A percentile compares a stretch with the other conserved stretches of the same genome.
phyloP scores from a whole-genome alignment of 2,797 vertebrate genomes.

The Anabas testudineus region DNA sequence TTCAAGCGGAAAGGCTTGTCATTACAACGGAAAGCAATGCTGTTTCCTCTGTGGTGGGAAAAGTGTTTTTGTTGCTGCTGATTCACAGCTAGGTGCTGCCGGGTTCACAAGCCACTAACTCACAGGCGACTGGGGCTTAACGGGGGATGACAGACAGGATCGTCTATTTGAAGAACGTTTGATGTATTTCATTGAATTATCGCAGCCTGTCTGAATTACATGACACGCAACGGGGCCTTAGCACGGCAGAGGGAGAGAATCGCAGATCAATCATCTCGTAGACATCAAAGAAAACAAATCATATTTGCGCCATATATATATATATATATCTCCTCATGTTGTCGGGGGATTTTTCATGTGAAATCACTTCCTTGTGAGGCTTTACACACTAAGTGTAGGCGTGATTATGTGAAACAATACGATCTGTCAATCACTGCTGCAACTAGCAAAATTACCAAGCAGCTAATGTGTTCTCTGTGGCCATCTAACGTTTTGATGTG shows the following conservation, averaged over 20 bases:
- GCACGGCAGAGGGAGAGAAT: slow-evolving; percentile 5
- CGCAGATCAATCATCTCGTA: slow-evolving; percentile 55
- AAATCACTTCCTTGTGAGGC: slow-evolving; percentile 24
- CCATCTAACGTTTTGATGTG: slow-evolving; percentile 64
- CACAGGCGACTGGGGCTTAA: slow-evolving; percentile 41
- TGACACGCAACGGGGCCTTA: slow-evolving; percentile 34
- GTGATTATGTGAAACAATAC: slow-evolving; percentile 46
- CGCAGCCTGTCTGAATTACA: slow-evolving; percentile 50
- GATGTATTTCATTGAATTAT: slow-evolving; percentile 66
- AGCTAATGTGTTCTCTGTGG: slow-evolving; percentile 49
- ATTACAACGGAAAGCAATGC: slow-evolving; percentile 35
- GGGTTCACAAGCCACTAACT: slow-evolving; percentile 54
- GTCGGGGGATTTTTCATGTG: slow-evolving; percentile 41
- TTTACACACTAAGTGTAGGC: background rate
- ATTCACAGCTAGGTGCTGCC: slow-evolving; percentile 28
- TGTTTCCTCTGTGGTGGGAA: slow-evolving; percentile 36
- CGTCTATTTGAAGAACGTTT: slow-evolving; percentile 48
- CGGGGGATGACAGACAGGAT: slow-evolving; percentile 38
- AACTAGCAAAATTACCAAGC: slow-evolving; percentile 39
- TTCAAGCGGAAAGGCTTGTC: slow-evolving; percentile 43
- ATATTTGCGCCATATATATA: slow-evolving; percentile 14
- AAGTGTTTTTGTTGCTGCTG: slow-evolving; percentile 27
- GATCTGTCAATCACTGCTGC: slow-evolving; percentile 21
- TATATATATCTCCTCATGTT: background rate
- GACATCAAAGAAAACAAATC: slow-evolving; percentile 56